A percentile compares a stretch with the other conserved stretches of the same genome.
These are phyloP conservation scores for Agraylea sexmaculata DNA, from an alignment of 1,140 invertebrate genomes.

Conservation along the genomic window DNA sequence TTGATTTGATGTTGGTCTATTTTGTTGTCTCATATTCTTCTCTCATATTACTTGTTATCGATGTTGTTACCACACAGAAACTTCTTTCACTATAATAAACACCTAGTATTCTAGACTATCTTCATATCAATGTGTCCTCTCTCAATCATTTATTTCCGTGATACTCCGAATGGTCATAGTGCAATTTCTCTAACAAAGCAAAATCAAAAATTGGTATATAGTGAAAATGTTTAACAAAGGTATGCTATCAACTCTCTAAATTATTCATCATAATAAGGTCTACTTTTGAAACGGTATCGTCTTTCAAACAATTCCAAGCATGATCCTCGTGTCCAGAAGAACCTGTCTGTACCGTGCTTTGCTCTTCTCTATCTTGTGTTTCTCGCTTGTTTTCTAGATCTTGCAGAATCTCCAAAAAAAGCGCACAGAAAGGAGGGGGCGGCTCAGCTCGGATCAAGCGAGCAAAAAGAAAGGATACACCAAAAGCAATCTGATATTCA, in stretches of 20 bases:
- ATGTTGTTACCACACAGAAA: too few relatives aligned
- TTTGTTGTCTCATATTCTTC: too few relatives aligned
- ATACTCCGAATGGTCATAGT: too few relatives aligned
- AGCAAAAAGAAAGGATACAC: slow-evolving; percentile 83
- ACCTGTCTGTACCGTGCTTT: slow-evolving; percentile 26
- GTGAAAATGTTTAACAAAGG: too few relatives aligned
- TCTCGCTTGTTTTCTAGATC: slow-evolving; percentile 85
- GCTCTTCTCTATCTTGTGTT: slow-evolving; percentile 53
- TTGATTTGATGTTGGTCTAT: too few relatives aligned
- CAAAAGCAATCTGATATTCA: slow-evolving; percentile 93
- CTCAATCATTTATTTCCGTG: too few relatives aligned
- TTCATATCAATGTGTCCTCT: too few relatives aligned
- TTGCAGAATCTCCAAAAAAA: slow-evolving; percentile 95
- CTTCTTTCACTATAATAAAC: too few relatives aligned
- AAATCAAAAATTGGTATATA: too few relatives aligned
- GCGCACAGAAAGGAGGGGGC: slow-evolving; percentile 85
- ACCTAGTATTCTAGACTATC: too few relatives aligned
- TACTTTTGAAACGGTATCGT: slow-evolving; percentile 16
- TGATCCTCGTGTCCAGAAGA: slow-evolving; percentile 29
- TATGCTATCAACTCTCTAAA: neutral
- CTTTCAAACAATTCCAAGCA: slow-evolving; percentile 22
- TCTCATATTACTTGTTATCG: too few relatives aligned
- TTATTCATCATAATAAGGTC: slow-evolving; percentile 9
- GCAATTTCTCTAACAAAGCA: too few relatives aligned
- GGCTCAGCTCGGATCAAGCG: slow-evolving; percentile 77